These are phyloP conservation scores for Drosophila rhopaloa DNA, from an alignment of 1,140 invertebrate genomes.

Conservation along the genomic window DNA sequence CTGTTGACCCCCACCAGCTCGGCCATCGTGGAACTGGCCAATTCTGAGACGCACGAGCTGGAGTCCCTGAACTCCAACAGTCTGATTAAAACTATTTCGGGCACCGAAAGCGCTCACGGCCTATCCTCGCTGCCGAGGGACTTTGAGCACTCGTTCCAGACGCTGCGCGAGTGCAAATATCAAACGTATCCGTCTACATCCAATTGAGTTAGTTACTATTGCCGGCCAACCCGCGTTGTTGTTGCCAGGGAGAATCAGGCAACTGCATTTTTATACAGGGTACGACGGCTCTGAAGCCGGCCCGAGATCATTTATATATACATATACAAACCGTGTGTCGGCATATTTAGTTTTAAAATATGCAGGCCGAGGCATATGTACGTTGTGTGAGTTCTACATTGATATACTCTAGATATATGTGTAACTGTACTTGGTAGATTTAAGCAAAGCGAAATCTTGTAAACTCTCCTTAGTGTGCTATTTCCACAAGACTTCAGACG, in stretches of 20 bases:
- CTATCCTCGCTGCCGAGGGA: slow-evolving; percentile 57
- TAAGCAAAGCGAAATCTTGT: slow-evolving; percentile 37
- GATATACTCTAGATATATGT: slow-evolving; percentile 47
- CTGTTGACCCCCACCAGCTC: slow-evolving; percentile 82
- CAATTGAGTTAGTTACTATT: slow-evolving; percentile 49
- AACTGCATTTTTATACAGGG: slow-evolving; percentile 67
- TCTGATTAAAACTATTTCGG: slow-evolving; percentile 79
- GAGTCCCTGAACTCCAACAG: slow-evolving; percentile 84
- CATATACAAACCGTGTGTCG: slow-evolving; percentile 52
- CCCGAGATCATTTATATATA: slow-evolving; percentile 51
- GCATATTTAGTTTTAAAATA: slow-evolving; percentile 42
- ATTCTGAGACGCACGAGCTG: slow-evolving; percentile 85
- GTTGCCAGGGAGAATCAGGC: slow-evolving; percentile 18
- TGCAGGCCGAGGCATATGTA: slow-evolving; percentile 23
- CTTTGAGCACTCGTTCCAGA: slow-evolving; percentile 78
- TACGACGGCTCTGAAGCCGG: slow-evolving; percentile 20
- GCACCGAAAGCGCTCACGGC: slow-evolving; percentile 64
- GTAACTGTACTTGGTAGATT: slow-evolving; percentile 38
- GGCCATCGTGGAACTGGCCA: slow-evolving; percentile 78
- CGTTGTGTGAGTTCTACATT: slow-evolving; percentile 40
- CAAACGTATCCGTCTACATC: slow-evolving; percentile 59
- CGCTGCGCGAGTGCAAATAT: slow-evolving; percentile 47
- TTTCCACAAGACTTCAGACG: slow-evolving; percentile 71
- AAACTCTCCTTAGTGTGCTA: slow-evolving; percentile 70
- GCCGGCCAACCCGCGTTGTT: slow-evolving; percentile 28